Evolutionary conservation across 1,140 invertebrate species (phyloP).

Genomic region (Pantala flavescens): DNA sequence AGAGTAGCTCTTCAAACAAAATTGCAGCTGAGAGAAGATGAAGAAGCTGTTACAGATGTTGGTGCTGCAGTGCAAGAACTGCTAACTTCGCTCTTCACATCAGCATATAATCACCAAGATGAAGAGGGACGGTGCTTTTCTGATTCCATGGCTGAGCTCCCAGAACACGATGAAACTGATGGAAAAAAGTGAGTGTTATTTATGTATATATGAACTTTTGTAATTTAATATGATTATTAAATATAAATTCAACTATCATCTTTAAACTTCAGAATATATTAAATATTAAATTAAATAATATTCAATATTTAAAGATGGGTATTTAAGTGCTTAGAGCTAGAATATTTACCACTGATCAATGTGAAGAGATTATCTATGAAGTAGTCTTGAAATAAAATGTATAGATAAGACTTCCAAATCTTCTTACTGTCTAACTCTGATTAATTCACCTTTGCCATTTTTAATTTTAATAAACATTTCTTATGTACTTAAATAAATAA

Average conservation of each 20-base stretch:
- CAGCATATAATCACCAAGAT: conserved; percentile 91
- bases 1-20: conserved; percentile 86
- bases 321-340: no score
- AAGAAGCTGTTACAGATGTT: conserved; percentile 81
- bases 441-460: no score
- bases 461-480: no score
- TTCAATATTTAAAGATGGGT: no score
- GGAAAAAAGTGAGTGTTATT: conserved; percentile 45
- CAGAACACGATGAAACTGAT: conserved; percentile 72
- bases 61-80: conserved; percentile 80
- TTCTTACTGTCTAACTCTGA: no score
- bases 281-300: neutral
- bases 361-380: no score
- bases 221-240: conserved; percentile 15
- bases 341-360: no score
- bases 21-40: conserved; percentile 72
- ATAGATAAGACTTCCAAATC: no score
- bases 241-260: conserved; percentile 13
- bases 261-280: conserved; percentile 5
- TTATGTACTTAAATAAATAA: no score
- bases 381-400: no score
- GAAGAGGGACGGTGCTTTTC: conserved; percentile 92
- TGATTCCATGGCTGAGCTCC: conserved; percentile 89
- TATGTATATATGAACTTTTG: neutral
- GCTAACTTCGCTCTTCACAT: conserved; percentile 82